Conservation (phyloP, 2,113 vertebrate genomes). For the Thinocorus orbignyianus region DNA sequence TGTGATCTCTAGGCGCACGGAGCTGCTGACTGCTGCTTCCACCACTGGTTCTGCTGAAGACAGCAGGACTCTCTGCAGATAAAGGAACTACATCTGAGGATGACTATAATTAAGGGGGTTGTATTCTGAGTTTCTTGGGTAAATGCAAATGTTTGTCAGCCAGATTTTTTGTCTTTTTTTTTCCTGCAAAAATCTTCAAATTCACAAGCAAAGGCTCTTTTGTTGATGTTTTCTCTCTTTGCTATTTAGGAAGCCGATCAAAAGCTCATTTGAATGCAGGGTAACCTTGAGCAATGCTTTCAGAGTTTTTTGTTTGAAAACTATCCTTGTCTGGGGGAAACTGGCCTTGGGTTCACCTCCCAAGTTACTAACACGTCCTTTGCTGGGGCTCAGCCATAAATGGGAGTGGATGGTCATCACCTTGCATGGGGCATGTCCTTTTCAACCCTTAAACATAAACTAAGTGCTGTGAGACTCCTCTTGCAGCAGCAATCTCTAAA, state of each 20-base stretch:
- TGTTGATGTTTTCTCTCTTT: background rate
- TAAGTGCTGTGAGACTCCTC: background rate
- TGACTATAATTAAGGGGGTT: background rate
- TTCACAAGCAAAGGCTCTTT: background rate
- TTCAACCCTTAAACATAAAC: background rate
- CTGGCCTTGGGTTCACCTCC: background rate
- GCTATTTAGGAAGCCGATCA: background rate
- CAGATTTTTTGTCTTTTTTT: background rate
- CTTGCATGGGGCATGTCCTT: background rate
- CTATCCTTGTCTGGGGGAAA: background rate
- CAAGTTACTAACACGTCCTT: background rate
- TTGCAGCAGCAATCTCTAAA: background rate
- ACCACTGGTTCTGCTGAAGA: background rate
- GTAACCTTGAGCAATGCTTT: background rate
- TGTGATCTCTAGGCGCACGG: background rate
- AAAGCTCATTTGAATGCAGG: background rate
- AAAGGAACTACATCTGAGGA: background rate
- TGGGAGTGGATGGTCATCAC: background rate
- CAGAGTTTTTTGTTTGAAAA: background rate
- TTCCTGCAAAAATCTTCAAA: background rate
- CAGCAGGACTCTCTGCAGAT: fast-evolving
- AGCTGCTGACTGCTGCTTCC: background rate
- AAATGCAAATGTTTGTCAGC: background rate
- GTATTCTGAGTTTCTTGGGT: background rate
- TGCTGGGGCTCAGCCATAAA: background rate